These are phyloP conservation scores for Pterophyllum scalare DNA, from an alignment of 2,113 vertebrate species.

Conservation along the genomic window DNA sequence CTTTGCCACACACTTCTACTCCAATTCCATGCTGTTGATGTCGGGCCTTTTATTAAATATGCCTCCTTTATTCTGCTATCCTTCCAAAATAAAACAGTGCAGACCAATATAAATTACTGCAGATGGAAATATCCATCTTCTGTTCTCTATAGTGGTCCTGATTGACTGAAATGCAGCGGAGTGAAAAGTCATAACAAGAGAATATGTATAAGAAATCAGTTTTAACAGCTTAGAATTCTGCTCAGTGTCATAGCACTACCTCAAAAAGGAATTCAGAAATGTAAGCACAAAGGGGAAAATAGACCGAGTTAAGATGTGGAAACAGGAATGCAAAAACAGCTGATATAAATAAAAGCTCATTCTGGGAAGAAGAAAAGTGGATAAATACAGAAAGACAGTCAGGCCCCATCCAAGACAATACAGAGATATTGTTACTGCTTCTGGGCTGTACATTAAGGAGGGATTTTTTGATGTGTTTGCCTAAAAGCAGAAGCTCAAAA, in stretches of 20 bases:
- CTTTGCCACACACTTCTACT: neutral
- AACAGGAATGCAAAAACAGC: neutral
- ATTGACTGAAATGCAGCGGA: too few species aligned
- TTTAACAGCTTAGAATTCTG: too few species aligned
- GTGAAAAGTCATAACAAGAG: too few species aligned
- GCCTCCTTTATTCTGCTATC: too few species aligned
- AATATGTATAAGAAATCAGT: too few species aligned
- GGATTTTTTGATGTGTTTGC: constrained; percentile 19
- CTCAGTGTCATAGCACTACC: too few species aligned
- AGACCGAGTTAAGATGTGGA: neutral
- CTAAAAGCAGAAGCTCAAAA: constrained; percentile 34
- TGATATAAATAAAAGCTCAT: neutral
- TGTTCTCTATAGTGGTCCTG: too few species aligned
- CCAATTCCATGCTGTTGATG: neutral
- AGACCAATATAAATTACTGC: neutral
- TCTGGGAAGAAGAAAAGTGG: neutral
- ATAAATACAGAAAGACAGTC: neutral
- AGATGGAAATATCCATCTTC: neutral
- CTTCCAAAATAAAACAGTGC: neutral
- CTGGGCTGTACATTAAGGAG: constrained; percentile 32
- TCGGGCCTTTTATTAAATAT: neutral
- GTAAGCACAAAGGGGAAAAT: neutral
- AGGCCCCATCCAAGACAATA: neutral
- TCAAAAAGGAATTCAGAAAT: too few species aligned
- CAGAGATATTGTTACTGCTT: constrained; percentile 44